These are phyloP conservation scores for Cyphomyrus discorhynchus DNA, from an alignment of 2,113 vertebrate species.

Conservation along the genomic window DNA sequence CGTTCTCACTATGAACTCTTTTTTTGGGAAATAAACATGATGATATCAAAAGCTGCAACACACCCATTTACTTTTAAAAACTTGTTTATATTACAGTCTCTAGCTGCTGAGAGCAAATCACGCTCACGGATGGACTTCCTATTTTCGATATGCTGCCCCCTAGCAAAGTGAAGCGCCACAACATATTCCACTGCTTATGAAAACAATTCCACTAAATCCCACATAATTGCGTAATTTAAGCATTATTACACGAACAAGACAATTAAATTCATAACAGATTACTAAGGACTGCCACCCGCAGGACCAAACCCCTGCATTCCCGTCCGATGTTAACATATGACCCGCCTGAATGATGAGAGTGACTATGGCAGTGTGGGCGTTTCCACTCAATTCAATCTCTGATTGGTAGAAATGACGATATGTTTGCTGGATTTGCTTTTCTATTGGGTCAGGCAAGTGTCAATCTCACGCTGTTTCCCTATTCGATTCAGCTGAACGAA, in stretches of 20 bases:
- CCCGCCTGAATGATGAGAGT: not conserved
- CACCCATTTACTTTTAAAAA: not conserved
- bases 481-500: conserved; percentile 2
- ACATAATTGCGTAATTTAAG: not conserved
- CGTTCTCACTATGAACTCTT: not conserved
- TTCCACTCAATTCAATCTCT: not conserved
- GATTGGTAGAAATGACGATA: not conserved
- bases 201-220: not conserved
- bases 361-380: not conserved
- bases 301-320: not conserved
- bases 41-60: not conserved
- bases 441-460: not conserved
- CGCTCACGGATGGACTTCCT: not conserved
- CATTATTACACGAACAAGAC: not conserved
- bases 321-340: not conserved
- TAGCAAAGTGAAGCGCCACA: not conserved
- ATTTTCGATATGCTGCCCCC: not conserved
- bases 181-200: not conserved
- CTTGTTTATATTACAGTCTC: not conserved
- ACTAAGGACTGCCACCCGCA: not conserved
- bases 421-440: not conserved
- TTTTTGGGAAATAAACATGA: not conserved
- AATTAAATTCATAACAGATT: not conserved
- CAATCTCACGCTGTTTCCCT: not conserved
- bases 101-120: not conserved